Evolutionary conservation across 2,113 vertebrate genomes (phyloP).

Genomic region (Dolichallabes microphthalmus): DNA sequence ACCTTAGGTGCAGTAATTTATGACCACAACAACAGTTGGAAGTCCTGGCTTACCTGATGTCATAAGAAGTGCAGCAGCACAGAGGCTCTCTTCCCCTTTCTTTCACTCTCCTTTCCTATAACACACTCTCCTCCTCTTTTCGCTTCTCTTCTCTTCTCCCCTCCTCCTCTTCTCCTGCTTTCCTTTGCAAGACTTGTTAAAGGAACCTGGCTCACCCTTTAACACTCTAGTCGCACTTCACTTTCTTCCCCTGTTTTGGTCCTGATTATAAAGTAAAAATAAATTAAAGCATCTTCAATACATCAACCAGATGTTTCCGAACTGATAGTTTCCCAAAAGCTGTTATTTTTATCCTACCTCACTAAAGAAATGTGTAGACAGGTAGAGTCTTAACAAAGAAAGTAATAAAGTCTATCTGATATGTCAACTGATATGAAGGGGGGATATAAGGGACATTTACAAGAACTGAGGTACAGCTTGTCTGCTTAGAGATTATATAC

Average conservation of each 20-base stretch:
- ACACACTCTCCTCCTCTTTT: constrained; percentile 58
- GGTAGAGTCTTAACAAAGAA: constrained; percentile 38
- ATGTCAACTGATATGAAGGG: constrained; percentile 45
- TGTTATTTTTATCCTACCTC: neutral
- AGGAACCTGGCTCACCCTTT: constrained; percentile 71
- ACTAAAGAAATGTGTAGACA: constrained; percentile 30
- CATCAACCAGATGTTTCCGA: constrained; percentile 68
- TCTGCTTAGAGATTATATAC: neutral
- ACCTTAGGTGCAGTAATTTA: neutral
- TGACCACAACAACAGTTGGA: neutral
- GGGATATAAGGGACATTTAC: constrained; percentile 47
- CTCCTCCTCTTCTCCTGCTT: constrained; percentile 60
- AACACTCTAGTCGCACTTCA: constrained; percentile 63
- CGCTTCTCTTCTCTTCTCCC: constrained; percentile 70
- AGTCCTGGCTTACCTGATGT: neutral
- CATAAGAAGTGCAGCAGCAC: neutral
- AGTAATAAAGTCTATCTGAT: constrained; percentile 45
- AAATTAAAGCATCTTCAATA: constrained; percentile 75
- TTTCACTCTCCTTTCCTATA: constrained; percentile 1
- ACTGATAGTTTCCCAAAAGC: constrained; percentile 22
- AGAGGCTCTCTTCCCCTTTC: constrained; percentile 29
- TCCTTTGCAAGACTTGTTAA: constrained; percentile 81
- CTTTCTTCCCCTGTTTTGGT: constrained; percentile 64
- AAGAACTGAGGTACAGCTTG: neutral
- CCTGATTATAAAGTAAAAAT: neutral